These are phyloP conservation scores for Andrena bicolor DNA, from an alignment of 2,888 invertebrate genomes.

Conservation along the genomic window DNA sequence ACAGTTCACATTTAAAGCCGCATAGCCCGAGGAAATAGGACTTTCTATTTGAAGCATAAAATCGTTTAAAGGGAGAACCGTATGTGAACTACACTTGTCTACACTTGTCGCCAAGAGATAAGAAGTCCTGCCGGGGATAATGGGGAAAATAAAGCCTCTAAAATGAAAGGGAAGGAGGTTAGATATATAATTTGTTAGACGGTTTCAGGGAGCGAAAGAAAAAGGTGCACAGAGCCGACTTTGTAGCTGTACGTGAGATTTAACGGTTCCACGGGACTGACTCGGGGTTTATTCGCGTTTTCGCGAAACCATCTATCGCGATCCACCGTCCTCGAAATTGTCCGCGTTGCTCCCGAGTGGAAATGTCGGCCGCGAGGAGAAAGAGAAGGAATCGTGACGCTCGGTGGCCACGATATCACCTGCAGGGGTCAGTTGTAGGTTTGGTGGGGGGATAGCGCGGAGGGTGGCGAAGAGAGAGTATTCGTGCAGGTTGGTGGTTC, in stretches of 20 bases:
- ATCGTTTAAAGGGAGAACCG: no score
- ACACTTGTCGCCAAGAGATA: no score
- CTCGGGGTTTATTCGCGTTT: not conserved
- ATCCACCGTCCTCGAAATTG: not conserved
- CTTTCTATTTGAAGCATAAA: not conserved
- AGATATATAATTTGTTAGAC: not conserved
- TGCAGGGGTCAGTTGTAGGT: constrained; percentile 40
- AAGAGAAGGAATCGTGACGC: not conserved
- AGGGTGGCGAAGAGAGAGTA: constrained; percentile 27
- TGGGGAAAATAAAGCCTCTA: no score
- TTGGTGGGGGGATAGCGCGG: constrained; percentile 38
- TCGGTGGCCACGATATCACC: constrained; percentile 41
- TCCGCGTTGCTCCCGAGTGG: not conserved
- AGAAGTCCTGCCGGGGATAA: no score
- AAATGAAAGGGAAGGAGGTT: no score
- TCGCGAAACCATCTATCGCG: not conserved
- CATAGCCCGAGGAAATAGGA: constrained; percentile 21
- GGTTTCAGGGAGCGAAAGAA: not conserved
- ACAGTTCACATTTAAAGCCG: constrained; percentile 19
- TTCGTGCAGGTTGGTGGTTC: constrained; percentile 52
- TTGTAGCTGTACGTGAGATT: not conserved
- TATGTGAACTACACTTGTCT: no score
- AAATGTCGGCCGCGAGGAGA: not conserved
- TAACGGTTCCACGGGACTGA: not conserved
- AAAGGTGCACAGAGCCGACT: not conserved